phyloP scores from a whole-genome alignment of 1,140 invertebrate species.

The Drosophila takahashii region DNA sequence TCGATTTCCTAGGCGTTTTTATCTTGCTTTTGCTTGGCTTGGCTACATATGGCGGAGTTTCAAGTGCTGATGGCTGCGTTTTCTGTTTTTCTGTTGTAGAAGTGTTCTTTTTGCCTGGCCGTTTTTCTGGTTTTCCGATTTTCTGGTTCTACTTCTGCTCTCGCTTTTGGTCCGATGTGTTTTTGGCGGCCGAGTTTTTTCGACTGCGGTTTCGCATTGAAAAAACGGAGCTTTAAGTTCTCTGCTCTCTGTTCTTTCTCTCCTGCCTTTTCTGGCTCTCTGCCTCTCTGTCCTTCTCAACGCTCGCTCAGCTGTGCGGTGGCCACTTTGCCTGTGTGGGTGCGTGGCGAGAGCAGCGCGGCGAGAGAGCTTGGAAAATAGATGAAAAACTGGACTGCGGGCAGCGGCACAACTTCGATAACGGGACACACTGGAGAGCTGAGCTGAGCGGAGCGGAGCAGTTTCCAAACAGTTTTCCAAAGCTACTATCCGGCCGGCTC shows the following conservation, averaged over 20 bases:
- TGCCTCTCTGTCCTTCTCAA: background rate
- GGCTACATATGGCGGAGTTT: slow-evolving; percentile 52
- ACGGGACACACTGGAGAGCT: slow-evolving; percentile 42
- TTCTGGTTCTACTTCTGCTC: slow-evolving; percentile 10
- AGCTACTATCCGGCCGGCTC: slow-evolving; percentile 78
- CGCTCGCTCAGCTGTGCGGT: slow-evolving; percentile 42
- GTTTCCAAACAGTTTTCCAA: slow-evolving; percentile 76
- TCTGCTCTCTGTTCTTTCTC: background rate
- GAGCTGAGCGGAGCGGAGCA: slow-evolving; percentile 59
- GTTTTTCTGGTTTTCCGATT: slow-evolving; percentile 3
- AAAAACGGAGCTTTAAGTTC: slow-evolving; percentile 5
- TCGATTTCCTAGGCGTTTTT: slow-evolving; percentile 7
- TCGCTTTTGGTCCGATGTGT: slow-evolving; percentile 46
- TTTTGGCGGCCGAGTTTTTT: slow-evolving; percentile 44
- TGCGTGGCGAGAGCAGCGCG: slow-evolving; percentile 23
- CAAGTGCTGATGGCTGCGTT: slow-evolving; percentile 55
- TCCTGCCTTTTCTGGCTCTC: background rate
- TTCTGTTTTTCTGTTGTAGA: background rate
- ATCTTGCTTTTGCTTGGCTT: slow-evolving; percentile 18
- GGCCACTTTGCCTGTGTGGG: slow-evolving; percentile 31
- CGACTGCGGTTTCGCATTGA: slow-evolving; percentile 16
- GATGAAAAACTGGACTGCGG: slow-evolving; percentile 25
- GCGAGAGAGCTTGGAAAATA: slow-evolving; percentile 33
- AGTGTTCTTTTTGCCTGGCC: slow-evolving; percentile 2
- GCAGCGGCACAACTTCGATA: slow-evolving; percentile 66